Evolutionary conservation across 2,113 vertebrate genomes (phyloP).

Genomic region (Malurus alboscapulatus): DNA sequence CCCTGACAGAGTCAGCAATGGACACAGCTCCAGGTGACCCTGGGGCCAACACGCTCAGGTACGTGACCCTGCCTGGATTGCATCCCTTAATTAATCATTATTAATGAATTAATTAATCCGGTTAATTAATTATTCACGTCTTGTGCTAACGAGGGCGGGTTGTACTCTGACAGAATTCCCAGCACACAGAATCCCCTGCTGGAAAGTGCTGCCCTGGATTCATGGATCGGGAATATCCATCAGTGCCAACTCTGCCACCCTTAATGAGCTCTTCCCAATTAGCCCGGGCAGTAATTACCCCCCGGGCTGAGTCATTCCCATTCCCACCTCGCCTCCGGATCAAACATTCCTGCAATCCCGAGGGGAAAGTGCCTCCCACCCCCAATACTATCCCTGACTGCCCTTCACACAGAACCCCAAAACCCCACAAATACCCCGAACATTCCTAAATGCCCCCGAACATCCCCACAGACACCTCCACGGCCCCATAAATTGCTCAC

Average conservation of each 20-base stretch:
- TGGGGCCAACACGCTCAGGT: neutral
- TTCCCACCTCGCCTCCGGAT: neutral
- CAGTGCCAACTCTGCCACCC: neutral
- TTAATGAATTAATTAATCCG: rapidly evolving
- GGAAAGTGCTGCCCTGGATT: neutral
- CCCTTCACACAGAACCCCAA: neutral
- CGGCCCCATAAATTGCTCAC: neutral
- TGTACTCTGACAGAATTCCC: neutral
- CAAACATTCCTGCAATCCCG: neutral
- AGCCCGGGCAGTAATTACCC: neutral
- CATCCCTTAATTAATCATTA: neutral
- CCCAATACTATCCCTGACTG: neutral
- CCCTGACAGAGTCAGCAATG: neutral
- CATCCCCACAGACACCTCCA: too few species aligned
- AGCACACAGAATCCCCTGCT: neutral
- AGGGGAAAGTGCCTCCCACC: rapidly evolving
- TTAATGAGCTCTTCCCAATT: neutral
- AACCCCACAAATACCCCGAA: neutral
- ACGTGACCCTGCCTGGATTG: neutral
- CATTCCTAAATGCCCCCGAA: neutral
- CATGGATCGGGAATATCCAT: neutral
- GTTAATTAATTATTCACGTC: neutral
- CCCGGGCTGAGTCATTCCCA: neutral
- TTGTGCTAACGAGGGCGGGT: neutral
- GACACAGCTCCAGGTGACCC: neutral